phyloP scores from a whole-genome alignment of 2,113 vertebrate species.

The Rhabdomys dilectus region DNA sequence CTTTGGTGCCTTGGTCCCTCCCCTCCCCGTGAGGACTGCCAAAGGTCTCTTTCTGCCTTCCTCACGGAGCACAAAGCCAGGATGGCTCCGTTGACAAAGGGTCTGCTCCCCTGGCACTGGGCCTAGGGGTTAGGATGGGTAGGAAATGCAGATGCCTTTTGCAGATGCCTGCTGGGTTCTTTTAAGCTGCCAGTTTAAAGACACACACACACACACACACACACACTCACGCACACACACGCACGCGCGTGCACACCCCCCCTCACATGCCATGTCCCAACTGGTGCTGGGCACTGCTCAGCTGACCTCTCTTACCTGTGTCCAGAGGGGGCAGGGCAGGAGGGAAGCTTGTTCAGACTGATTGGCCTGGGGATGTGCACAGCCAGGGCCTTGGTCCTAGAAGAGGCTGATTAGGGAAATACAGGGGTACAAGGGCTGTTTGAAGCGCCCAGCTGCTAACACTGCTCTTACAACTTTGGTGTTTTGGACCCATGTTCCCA shows the following conservation, averaged over 20 bases:
- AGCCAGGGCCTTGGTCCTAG: not conserved
- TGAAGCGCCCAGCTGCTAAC: not conserved
- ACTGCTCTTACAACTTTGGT: not conserved
- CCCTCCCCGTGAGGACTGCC: not conserved
- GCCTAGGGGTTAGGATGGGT: slow-evolving; percentile 58
- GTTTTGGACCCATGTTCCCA: not conserved
- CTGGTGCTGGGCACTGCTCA: not conserved
- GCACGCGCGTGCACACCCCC: no score
- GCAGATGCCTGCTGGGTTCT: not conserved
- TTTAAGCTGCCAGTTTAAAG: not conserved
- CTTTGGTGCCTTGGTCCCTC: not conserved
- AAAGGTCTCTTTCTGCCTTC: slow-evolving; percentile 36
- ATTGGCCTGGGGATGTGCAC: no score
- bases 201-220: not conserved
- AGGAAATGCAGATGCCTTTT: not conserved
- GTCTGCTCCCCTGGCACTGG: not conserved
- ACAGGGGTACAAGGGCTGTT: not conserved
- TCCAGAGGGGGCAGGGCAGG: not conserved
- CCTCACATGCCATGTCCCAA: not conserved
- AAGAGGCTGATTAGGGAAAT: no score
- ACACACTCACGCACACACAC: no score
- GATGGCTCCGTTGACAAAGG: slow-evolving; percentile 48
- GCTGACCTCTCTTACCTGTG: not conserved
- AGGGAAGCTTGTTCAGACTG: no score
- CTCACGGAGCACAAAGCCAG: slow-evolving; percentile 40